Evolutionary conservation across 2,888 invertebrate genomes (phyloP), one percentile per base, ranked within the genome.

Genomic region (Drosophila subsilvestris): DNA sequence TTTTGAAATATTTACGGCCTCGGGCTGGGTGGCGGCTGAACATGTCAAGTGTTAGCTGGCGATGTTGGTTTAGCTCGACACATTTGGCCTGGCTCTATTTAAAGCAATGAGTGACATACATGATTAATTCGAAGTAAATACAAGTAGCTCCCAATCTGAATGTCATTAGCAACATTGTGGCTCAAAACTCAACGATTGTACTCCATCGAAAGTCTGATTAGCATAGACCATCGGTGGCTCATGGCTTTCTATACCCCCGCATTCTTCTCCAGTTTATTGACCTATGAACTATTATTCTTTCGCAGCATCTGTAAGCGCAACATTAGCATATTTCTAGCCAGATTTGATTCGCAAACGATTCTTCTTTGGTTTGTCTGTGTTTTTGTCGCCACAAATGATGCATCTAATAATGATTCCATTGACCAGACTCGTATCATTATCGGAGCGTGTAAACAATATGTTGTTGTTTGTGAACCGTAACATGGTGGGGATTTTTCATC

Each of bases 211-310:
- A 7, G 48, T 56, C 32, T 3, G 9, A 58, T 61, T 62, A 53
- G 43, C 67, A 68, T 78, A 65, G 57, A 37, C 20, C 44, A n/a
- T 60, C 45, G 50, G 1, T 27, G 37, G 66, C 44, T 60, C 29
- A 37, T 12, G 18, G 50, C 66, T 74, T 74, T 80, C 59, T 60
- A 61, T 20, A 2, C 58, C 59, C 32, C 12, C 43, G n/a, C 49
- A 25, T 57, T 75, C 56, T 60, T 75, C 56, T 48, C 22, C 27
- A 53, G 86, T 77, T 74, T 74, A 70, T 59, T 69, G 73, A 81
- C 78, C 86, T 70, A 61, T 66, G 55, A 63, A 42, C 70, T 50
- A 5, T 60, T 62, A 48, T 55, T 45, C 53, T 66, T 37, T 49
- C 12, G 47, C 42, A 22, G 47, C 17, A 32, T 20, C 44, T 17